Evolutionary conservation across 2,888 invertebrate species (phyloP).

Genomic region (Acleris holmiana): DNA sequence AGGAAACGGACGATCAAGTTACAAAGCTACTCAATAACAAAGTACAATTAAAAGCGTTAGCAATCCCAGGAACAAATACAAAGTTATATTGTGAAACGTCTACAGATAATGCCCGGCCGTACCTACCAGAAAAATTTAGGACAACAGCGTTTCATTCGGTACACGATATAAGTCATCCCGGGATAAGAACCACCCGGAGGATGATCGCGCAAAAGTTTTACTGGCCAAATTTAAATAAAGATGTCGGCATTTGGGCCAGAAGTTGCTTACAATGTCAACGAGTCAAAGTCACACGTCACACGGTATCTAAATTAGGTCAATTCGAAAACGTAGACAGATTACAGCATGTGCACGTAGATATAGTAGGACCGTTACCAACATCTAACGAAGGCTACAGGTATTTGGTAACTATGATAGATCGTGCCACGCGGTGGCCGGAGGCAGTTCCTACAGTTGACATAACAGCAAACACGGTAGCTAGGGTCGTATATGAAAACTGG

Average conservation of each 20-base stretch:
- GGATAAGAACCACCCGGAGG: too few relatives aligned
- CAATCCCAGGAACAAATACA: conserved; percentile 17
- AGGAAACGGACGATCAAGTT: conserved; percentile 35
- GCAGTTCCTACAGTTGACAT: not conserved
- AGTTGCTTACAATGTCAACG: too few relatives aligned
- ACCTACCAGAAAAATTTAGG: conserved; percentile 40
- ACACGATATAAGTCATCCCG: conserved; percentile 36
- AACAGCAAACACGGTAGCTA: conserved; percentile 3
- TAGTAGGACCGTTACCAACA: not conserved
- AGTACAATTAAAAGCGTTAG: conserved; percentile 30
- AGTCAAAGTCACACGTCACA: too few relatives aligned
- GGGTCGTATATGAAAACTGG: conserved; percentile 5
- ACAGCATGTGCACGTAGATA: not conserved
- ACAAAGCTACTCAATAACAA: conserved; percentile 28
- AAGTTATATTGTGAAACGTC: conserved; percentile 41
- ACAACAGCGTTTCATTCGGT: conserved; percentile 35
- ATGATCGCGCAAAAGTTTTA: too few relatives aligned
- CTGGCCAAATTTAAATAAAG: too few relatives aligned
- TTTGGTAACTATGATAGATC: conserved; percentile 12
- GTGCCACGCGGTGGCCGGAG: conserved; percentile 3
- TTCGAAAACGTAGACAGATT: too few relatives aligned
- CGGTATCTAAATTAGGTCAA: too few relatives aligned
- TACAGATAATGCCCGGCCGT: conserved; percentile 37
- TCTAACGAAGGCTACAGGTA: conserved; percentile 1
- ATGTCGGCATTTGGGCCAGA: too few relatives aligned